phyloP scores from a whole-genome alignment of 2,888 invertebrate species.

The Cryptus armator region DNA sequence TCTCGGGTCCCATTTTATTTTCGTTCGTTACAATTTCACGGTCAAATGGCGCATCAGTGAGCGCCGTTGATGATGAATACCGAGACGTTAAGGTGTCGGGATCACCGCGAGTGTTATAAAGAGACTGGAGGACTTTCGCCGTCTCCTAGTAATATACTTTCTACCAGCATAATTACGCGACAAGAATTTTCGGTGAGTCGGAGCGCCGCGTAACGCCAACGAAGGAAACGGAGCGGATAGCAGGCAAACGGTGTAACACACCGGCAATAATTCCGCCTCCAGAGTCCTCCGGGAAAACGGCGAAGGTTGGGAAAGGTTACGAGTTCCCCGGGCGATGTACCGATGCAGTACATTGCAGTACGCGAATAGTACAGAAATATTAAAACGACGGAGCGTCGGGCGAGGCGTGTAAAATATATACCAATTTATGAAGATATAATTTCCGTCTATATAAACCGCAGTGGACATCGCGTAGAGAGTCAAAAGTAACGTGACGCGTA shows the following conservation, averaged over 20 bases:
- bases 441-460: too few relatives aligned
- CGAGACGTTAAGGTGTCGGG: neutral
- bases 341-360: too few relatives aligned
- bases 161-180: constrained; percentile 12
- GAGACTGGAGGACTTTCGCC: constrained; percentile 11
- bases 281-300: neutral
- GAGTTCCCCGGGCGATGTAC: too few relatives aligned
- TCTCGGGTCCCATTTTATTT: too few relatives aligned
- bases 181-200: neutral
- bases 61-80: neutral
- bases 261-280: neutral
- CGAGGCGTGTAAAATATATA: too few relatives aligned
- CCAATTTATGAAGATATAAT: too few relatives aligned
- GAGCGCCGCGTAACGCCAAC: neutral
- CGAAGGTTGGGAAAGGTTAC: neutral
- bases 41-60: neutral
- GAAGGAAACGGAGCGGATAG: neutral
- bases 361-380: too few relatives aligned
- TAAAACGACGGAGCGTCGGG: too few relatives aligned
- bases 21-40: neutral
- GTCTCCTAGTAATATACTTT: neutral
- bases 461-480: too few relatives aligned
- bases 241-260: neutral
- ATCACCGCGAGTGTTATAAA: neutral
- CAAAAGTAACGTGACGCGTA: neutral